phyloP scores from a whole-genome alignment of 2,113 vertebrate species.

The Oenanthe melanoleuca region DNA sequence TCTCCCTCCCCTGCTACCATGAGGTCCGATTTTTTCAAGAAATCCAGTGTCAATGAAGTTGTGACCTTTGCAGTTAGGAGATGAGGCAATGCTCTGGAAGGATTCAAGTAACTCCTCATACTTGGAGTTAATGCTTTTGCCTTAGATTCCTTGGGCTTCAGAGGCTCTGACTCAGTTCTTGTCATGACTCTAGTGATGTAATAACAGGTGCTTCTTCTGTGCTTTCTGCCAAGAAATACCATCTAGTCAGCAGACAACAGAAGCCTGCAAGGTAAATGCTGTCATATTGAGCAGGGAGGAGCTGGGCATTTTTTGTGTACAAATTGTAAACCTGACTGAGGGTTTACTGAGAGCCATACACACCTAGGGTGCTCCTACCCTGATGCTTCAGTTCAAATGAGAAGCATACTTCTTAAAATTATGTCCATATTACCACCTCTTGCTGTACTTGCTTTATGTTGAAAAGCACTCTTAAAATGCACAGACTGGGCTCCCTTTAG shows the following conservation, averaged over 20 bases:
- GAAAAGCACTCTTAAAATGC: not conserved
- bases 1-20: not conserved
- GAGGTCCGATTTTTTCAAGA: not conserved
- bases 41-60: not conserved
- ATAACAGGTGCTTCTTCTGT: not conserved
- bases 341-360: not conserved
- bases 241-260: not conserved
- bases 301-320: not conserved
- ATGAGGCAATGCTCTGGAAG: not conserved
- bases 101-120: not conserved
- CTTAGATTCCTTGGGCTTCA: not conserved
- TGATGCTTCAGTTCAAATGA: not conserved
- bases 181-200: not conserved
- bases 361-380: not conserved
- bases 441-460: accelerated
- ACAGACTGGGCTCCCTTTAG: not conserved
- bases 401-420: not conserved
- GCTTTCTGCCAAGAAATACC: conserved; percentile 21
- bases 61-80: not conserved
- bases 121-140: not conserved
- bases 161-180: conserved; percentile 26
- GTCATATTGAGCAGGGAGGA: not conserved
- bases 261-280: not conserved
- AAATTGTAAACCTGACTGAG: not conserved
- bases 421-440: not conserved